A percentile compares a stretch with the other conserved stretches of the same genome.
Evolutionary conservation across 2,888 invertebrate species (phyloP).

Genomic region (Mystacides longicornis): DNA sequence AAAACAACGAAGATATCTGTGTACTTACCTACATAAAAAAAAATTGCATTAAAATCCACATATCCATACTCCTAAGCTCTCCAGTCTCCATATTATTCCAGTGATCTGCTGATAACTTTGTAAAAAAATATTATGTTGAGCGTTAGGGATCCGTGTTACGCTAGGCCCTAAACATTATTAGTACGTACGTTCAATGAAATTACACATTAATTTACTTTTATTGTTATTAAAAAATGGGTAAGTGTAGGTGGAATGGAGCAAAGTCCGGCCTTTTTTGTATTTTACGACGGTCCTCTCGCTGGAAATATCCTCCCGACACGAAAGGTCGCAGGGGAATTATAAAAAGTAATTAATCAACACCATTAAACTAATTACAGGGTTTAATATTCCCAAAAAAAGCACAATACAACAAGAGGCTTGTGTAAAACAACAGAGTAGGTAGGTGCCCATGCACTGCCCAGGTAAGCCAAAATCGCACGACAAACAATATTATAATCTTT

Average conservation of each 20-base stretch:
- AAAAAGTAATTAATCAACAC: conserved; percentile 24
- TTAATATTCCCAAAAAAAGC: conserved; percentile 16
- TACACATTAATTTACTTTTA: neutral
- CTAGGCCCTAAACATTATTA: too few relatives aligned
- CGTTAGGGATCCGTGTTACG: too few relatives aligned
- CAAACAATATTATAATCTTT: neutral
- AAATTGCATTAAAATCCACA: too few relatives aligned
- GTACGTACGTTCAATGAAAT: too few relatives aligned
- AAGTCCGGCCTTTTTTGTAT: neutral
- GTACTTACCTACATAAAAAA: too few relatives aligned
- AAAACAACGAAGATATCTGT: too few relatives aligned
- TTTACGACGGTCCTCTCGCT: neutral
- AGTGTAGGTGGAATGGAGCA: too few relatives aligned
- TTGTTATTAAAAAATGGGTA: neutral
- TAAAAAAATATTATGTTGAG: too few relatives aligned
- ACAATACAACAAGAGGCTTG: conserved; percentile 12
- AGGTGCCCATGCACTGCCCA: neutral
- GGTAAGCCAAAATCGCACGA: neutral
- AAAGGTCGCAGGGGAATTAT: conserved; percentile 22
- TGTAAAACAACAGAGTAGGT: conserved; percentile 9
- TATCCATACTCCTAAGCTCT: too few relatives aligned
- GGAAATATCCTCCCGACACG: conserved; percentile 20
- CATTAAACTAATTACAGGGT: conserved; percentile 25
- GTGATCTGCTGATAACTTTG: too few relatives aligned
- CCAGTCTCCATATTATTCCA: too few relatives aligned